phyloP scores from a whole-genome alignment of 2,797 vertebrate species.

The Siniperca undulata region DNA sequence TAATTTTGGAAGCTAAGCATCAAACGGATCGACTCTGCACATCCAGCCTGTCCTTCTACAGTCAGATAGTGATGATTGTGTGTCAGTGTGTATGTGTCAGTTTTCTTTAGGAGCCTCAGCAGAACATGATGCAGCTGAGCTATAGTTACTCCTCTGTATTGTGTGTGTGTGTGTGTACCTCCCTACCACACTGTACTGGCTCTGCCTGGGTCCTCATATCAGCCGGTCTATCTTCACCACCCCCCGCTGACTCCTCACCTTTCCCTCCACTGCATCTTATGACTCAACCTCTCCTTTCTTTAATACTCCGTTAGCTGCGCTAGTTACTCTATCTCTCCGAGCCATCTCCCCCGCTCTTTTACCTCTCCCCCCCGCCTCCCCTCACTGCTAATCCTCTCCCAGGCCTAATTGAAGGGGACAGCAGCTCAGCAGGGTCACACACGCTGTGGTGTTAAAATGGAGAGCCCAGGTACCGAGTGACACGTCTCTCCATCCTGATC shows the following conservation, averaged over 20 bases:
- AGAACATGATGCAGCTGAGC: slow-evolving; percentile 36
- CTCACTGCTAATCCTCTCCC: slow-evolving; percentile 60
- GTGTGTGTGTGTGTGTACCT: slow-evolving; percentile 22
- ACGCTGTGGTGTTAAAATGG: slow-evolving; percentile 30
- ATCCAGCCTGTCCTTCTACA: slow-evolving; percentile 15
- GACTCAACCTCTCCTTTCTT: slow-evolving; percentile 67
- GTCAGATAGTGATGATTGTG: slow-evolving; percentile 10
- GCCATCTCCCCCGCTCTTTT: slow-evolving; percentile 30
- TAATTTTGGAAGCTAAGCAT: slow-evolving; percentile 25
- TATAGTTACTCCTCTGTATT: slow-evolving; percentile 43
- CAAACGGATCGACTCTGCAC: neutral
- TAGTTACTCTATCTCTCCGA: slow-evolving; percentile 58
- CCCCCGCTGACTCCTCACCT: slow-evolving; percentile 63
- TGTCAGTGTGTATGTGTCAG: slow-evolving; percentile 20
- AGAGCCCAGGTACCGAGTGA: slow-evolving; percentile 44
- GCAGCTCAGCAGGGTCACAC: slow-evolving; percentile 58
- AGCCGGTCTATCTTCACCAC: slow-evolving; percentile 54
- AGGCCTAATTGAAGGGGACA: slow-evolving; percentile 69
- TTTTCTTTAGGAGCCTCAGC: slow-evolving; percentile 32
- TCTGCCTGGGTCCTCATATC: slow-evolving; percentile 59
- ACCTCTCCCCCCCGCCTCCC: slow-evolving; percentile 32
- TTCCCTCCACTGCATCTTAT: slow-evolving; percentile 58
- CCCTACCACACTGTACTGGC: slow-evolving; percentile 6
- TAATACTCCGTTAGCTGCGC: slow-evolving; percentile 57
- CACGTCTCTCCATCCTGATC: slow-evolving; percentile 58